Evolutionary conservation across 2,113 vertebrate species (phyloP), one percentile per base, ranked within the genome.

Genomic region (Prunella himalayana): DNA sequence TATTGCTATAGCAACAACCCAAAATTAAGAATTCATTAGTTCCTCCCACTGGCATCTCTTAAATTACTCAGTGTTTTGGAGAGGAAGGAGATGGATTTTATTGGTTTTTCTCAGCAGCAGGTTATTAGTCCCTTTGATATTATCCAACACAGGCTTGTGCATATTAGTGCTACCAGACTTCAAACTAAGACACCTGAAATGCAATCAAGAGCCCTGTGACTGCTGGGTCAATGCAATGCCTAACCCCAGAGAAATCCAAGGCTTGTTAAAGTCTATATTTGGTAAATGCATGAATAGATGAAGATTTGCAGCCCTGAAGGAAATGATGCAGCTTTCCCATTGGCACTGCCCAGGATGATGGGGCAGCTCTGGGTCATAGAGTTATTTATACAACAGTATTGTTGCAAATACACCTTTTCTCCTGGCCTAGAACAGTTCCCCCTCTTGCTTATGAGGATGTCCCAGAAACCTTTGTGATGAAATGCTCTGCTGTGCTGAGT

Each of bases 1-100:
- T 4, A 61, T 77, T 94, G 85, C 88, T 96, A 92, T 86, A 82
- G 79, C 88, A 96, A 95, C 89, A 92, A 73, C 10, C 17, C 0
- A 3, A 90, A 92, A 90, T 70, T 45, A 93, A 88, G 75, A 77
- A 82, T 90, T 92, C 37, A 45, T 28, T 92, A 8, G 31, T 88
- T 80, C 50, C 33, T 87, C 75, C 54, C 50, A 71, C 60, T 59
- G 77, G 22, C 30, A 73, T 69, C n/a, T 88, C 59, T 65, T 57
- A 65, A 77, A 82, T 93, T 82, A 59, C 91, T 80, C 3, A 3
- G 15, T 91, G 41, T 87, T 90, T 65, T 68, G n/a, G 50, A 90
- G 45, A 31, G 20, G 22, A 61, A 90, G 37, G 20, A 90, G 45
- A 44, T 33, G 15, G 49, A 82, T 94, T 87, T 87, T 11, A 35